Conservation (phyloP, 2,113 vertebrate genomes). For the Esox niger region DNA sequence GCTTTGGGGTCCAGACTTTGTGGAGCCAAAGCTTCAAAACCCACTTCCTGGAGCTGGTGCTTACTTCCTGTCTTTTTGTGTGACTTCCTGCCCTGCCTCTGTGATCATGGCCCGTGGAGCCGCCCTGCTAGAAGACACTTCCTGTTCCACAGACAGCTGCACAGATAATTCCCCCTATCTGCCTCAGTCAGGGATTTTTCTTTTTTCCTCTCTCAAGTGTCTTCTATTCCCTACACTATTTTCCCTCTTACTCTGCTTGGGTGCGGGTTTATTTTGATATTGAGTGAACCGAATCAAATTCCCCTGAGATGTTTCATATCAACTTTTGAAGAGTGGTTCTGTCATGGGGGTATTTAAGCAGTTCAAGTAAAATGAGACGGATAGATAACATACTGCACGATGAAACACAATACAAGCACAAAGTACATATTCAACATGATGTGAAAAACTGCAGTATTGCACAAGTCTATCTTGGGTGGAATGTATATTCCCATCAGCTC, state of each 20-base stretch:
- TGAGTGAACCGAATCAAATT: conserved; percentile 32
- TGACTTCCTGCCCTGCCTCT: conserved; percentile 81
- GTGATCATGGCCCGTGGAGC: conserved; percentile 62
- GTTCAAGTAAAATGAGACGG: conserved; percentile 34
- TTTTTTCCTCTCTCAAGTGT: conserved; percentile 38
- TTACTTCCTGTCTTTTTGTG: conserved; percentile 85
- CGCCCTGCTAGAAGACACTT: conserved; percentile 72
- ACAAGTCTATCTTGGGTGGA: conserved; percentile 25
- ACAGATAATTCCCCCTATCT: conserved; percentile 72
- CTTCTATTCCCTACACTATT: conserved; percentile 44
- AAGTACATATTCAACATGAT: conserved; percentile 18
- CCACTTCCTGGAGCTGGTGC: conserved; percentile 81
- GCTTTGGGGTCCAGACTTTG: conserved; percentile 78
- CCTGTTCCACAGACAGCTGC: conserved; percentile 77
- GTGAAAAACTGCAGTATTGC: conserved; percentile 10
- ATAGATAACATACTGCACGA: conserved; percentile 26
- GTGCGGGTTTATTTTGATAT: conserved; percentile 57
- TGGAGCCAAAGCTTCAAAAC: conserved; percentile 81
- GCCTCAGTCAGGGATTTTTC: conserved; percentile 65
- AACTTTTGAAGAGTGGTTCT: conserved; percentile 22
- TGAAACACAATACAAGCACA: conserved; percentile 20
- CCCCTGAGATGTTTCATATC: conserved; percentile 38
- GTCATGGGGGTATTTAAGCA: not conserved
- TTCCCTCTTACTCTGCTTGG: conserved; percentile 56
- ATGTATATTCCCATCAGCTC: not conserved